phyloP scores from a whole-genome alignment of 2,797 vertebrate species.

The Pseudochirops corinnae region DNA sequence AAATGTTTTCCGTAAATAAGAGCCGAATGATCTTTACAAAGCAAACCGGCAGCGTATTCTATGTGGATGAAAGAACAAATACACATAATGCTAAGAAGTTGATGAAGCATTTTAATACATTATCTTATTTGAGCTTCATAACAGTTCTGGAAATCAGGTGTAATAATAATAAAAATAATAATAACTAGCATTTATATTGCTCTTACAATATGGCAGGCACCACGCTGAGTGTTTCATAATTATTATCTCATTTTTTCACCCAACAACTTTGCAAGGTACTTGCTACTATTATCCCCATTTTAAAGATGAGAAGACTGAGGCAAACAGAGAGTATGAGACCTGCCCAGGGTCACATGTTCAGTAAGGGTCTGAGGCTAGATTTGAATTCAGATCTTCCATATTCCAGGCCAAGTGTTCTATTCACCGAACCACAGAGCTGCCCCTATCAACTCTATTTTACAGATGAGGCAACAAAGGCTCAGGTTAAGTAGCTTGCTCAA shows the following conservation, averaged over 20 bases:
- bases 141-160: not conserved
- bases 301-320: not conserved
- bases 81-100: not conserved
- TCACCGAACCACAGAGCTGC: not conserved
- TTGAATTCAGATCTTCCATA: not conserved
- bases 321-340: not conserved
- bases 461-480: not conserved
- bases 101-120: not conserved
- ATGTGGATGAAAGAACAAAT: not conserved
- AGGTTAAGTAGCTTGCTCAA: not conserved
- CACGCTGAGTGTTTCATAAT: not conserved
- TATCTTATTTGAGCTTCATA: not conserved
- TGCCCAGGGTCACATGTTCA: not conserved
- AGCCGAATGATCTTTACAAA: conserved; percentile 47
- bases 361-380: not conserved
- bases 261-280: not conserved
- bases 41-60: conserved; percentile 21
- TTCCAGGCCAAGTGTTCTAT: not conserved
- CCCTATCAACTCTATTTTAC: not conserved
- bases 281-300: not conserved
- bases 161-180: not conserved
- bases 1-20: not conserved
- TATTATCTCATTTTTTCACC: not conserved
- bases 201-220: not conserved
- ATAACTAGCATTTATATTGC: not conserved